Evolutionary conservation across 2,888 invertebrate genomes (phyloP).

Genomic region (Lymantria monacha): DNA sequence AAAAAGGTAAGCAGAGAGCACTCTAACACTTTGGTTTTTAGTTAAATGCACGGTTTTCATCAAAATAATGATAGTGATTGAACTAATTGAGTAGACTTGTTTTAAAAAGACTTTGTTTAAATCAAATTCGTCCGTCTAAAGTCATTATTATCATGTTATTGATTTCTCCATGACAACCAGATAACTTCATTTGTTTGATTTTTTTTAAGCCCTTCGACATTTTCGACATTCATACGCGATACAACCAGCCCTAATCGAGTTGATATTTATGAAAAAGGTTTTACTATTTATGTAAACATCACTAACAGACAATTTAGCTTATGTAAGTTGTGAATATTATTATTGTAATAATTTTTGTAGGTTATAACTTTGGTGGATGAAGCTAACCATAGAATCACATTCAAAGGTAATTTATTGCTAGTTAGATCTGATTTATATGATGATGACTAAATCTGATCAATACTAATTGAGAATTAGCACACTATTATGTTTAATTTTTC

Average conservation of each 20-base stretch:
- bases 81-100: not conserved
- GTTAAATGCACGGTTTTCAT: conserved; percentile 6
- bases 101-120: conserved; percentile 5
- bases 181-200: conserved; percentile 39
- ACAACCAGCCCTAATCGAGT: not conserved
- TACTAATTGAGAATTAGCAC: no score
- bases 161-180: conserved; percentile 54
- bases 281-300: not conserved
- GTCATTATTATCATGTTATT: conserved; percentile 30
- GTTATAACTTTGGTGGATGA: conserved; percentile 57
- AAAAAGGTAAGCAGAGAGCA: conserved; percentile 4
- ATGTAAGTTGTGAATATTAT: conserved; percentile 10
- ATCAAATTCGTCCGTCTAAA: conserved; percentile 18
- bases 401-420: conserved; percentile 53
- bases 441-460: not conserved
- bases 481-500: no score
- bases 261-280: not conserved
- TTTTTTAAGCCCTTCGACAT: conserved; percentile 1
- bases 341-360: conserved; percentile 39
- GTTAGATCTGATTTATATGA: not conserved
- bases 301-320: not conserved
- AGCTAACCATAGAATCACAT: conserved; percentile 60
- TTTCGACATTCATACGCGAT: not conserved
- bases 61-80: conserved; percentile 11
- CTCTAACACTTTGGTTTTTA: conserved; percentile 20